A percentile compares a stretch with the other conserved stretches of the same genome.
phyloP scores from a whole-genome alignment of 1,140 invertebrate species.

The Hylaeus volcanicus region DNA sequence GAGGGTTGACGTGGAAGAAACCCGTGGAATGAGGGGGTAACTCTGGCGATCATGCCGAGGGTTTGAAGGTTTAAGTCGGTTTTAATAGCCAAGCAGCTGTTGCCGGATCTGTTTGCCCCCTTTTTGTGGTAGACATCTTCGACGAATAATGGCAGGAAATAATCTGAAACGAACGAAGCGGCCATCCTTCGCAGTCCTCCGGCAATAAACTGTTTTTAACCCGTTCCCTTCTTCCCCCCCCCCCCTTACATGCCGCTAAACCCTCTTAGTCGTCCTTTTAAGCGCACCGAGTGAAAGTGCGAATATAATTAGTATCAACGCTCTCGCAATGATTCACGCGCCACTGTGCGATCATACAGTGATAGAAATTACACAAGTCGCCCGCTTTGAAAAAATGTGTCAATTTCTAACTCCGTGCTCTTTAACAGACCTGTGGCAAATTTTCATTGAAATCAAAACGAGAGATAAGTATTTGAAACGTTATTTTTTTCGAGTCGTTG shows the following conservation, averaged over 20 bases:
- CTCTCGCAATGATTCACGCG: neutral
- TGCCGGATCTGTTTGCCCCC: constrained; percentile 59
- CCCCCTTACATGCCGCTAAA: neutral
- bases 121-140: constrained; percentile 63
- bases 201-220: constrained; percentile 56
- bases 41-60: constrained; percentile 53
- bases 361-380: no score
- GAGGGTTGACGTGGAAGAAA: constrained; percentile 5
- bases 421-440: no score
- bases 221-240: constrained; percentile 9
- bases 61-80: constrained; percentile 64
- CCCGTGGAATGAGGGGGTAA: constrained; percentile 30
- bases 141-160: constrained; percentile 65
- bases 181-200: constrained; percentile 44
- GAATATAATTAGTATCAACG: neutral
- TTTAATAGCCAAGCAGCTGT: constrained; percentile 68
- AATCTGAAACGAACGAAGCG: constrained; percentile 56
- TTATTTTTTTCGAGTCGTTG: no score
- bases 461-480: no score
- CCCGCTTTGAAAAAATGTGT: neutral
- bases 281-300: neutral
- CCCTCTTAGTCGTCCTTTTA: constrained; percentile 8
- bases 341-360: no score
- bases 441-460: no score
- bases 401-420: no score